Conservation (phyloP, 2,797 vertebrate species). For the Anabas testudineus region DNA sequence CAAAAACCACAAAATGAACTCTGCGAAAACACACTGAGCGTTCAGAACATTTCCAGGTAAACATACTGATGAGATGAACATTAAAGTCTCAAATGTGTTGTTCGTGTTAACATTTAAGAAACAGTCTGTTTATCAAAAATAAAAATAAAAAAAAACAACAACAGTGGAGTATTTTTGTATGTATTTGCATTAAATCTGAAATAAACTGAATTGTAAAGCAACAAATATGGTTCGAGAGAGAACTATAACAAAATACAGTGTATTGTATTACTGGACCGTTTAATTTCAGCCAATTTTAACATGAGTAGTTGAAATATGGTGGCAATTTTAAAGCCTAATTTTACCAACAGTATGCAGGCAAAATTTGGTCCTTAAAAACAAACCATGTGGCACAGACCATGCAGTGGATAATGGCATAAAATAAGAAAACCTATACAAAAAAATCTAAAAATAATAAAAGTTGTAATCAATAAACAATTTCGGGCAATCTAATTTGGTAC, state of each 20-base stretch:
- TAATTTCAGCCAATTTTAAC: constrained; percentile 18
- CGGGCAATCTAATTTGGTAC: constrained; percentile 49
- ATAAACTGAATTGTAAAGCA: background rate
- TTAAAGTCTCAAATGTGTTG: background rate
- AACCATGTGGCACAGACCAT: constrained; percentile 41
- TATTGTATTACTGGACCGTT: background rate
- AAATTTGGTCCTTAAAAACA: constrained; percentile 65
- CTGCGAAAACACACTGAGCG: constrained; percentile 14
- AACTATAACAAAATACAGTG: constrained; percentile 3
- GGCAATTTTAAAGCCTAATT: constrained; percentile 55
- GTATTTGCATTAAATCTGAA: constrained; percentile 22
- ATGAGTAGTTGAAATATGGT: constrained; percentile 34
- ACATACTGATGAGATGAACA: constrained; percentile 11
- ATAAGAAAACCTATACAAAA: constrained; percentile 22
- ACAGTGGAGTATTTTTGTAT: constrained; percentile 27
- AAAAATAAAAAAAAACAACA: background rate
- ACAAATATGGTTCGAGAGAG: background rate
- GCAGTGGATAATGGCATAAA: constrained; percentile 35
- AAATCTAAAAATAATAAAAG: constrained; percentile 47
- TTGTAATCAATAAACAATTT: constrained; percentile 16
- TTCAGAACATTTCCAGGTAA: constrained; percentile 6
- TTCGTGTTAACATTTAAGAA: constrained; percentile 4
- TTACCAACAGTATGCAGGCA: constrained; percentile 60
- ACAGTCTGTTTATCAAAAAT: background rate
- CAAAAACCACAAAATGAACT: constrained; percentile 24